A percentile compares a stretch with the other conserved stretches of the same genome.
These are phyloP conservation scores for Tamandua tetradactyla DNA, from an alignment of 2,797 vertebrate species.

Conservation along the genomic window DNA sequence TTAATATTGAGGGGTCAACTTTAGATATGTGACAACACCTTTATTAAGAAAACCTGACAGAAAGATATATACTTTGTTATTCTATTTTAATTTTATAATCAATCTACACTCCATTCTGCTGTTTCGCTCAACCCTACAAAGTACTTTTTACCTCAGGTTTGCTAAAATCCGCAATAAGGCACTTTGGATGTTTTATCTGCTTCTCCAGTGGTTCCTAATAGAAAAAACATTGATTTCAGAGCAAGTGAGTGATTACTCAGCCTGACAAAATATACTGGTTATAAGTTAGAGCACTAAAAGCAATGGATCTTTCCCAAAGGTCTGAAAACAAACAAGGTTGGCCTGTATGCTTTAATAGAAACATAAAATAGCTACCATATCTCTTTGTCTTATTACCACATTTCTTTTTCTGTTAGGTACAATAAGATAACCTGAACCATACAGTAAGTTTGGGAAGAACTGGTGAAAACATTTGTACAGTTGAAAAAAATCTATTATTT, in stretches of 20 bases:
- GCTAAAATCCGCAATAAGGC: slow-evolving; percentile 94
- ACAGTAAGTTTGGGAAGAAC: slow-evolving; percentile 27
- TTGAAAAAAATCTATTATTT: not conserved
- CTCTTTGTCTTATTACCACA: not conserved
- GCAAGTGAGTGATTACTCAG: not conserved
- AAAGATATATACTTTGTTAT: not conserved
- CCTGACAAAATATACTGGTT: not conserved
- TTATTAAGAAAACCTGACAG: not conserved
- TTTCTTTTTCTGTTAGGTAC: not conserved
- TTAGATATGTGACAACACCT: not conserved
- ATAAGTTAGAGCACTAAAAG: not conserved
- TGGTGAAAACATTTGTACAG: not conserved
- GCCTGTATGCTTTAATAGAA: not conserved
- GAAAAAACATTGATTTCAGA: not conserved
- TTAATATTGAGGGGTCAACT: not conserved
- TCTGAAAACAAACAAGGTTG: not conserved
- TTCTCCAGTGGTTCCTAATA: slow-evolving; percentile 92
- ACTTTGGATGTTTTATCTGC: slow-evolving; percentile 92
- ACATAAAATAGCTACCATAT: slow-evolving; percentile 16
- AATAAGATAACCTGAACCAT: not conserved
- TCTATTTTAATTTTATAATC: slow-evolving; percentile 36
- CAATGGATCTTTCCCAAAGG: not conserved
- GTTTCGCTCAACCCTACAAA: slow-evolving; percentile 40
- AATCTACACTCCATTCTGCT: not conserved
- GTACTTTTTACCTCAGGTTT: slow-evolving; percentile 92